Evolutionary conservation across 2,888 invertebrate species (phyloP).

Genomic region (Seira musarum): DNA sequence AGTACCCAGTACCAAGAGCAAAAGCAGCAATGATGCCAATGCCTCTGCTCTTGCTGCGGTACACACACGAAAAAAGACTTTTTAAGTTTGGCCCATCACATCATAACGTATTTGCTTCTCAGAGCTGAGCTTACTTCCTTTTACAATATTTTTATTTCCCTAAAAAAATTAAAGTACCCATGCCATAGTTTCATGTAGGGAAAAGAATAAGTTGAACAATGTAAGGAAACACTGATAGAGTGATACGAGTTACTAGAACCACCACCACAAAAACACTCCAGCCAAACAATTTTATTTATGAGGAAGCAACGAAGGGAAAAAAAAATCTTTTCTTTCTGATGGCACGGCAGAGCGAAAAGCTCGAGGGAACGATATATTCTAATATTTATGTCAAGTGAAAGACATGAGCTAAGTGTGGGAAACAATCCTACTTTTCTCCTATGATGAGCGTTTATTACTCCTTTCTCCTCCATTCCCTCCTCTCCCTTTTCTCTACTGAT

Average conservation of each 20-base stretch:
- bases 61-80: neutral
- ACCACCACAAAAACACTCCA: neutral
- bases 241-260: too few relatives aligned
- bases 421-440: conserved; percentile 7
- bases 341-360: neutral
- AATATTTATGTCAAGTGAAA: conserved; percentile 51
- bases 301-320: conserved; percentile 6
- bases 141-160: conserved; percentile 10
- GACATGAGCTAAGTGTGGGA: conserved; percentile 23
- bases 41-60: neutral
- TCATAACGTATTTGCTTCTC: conserved; percentile 7
- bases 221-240: neutral
- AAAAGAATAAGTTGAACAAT: neutral
- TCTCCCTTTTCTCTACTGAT: neutral
- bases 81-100: conserved; percentile 4
- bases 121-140: neutral
- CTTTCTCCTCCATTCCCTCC: neutral
- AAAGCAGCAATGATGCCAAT: neutral
- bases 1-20: neutral
- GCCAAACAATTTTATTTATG: conserved; percentile 15
- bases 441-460: conserved; percentile 5
- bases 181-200: neutral
- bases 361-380: conserved; percentile 30
- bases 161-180: conserved; percentile 2
- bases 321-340: conserved; percentile 6